Conservation (phyloP, 2,888 invertebrate genomes). For the Stenurella melanura region DNA sequence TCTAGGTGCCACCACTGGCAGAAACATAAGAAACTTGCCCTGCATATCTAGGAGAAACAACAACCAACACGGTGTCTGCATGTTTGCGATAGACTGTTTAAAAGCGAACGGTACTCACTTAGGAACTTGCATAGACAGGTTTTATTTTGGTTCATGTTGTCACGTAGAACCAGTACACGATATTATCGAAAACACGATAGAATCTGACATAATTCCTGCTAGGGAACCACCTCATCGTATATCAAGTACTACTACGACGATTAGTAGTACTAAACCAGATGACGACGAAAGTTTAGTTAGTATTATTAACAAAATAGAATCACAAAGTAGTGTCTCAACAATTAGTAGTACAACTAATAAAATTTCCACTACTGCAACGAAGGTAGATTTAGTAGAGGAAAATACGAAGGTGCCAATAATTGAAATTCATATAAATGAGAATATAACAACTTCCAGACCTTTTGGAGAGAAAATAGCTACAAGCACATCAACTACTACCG, state of each 20-base stretch:
- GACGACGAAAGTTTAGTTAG: background rate
- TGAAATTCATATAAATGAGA: slow-evolving; percentile 2
- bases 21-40: slow-evolving; percentile 92
- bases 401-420: slow-evolving; percentile 66
- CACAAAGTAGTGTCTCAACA: slow-evolving; percentile 27
- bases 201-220: slow-evolving; percentile 76
- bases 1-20: slow-evolving; percentile 83
- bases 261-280: slow-evolving; percentile 42
- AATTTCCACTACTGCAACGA: slow-evolving; percentile 41
- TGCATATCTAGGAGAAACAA: slow-evolving; percentile 89
- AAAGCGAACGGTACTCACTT: slow-evolving; percentile 93
- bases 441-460: slow-evolving; percentile 2
- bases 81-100: slow-evolving; percentile 95
- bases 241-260: slow-evolving; percentile 56
- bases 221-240: slow-evolving; percentile 56
- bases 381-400: slow-evolving; percentile 17
- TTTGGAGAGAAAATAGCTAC: slow-evolving; percentile 31
- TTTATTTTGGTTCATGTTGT: slow-evolving; percentile 95
- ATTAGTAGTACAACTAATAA: slow-evolving; percentile 27
- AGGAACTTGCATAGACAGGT: slow-evolving; percentile 94
- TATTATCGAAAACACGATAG: slow-evolving; percentile 79
- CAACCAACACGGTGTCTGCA: slow-evolving; percentile 86
- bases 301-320: slow-evolving; percentile 39
- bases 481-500: slow-evolving; percentile 26
- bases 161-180: slow-evolving; percentile 81